A percentile compares a stretch with the other conserved stretches of the same genome.
Evolutionary conservation across 1,140 invertebrate species (phyloP).

Genomic region (Mesaphorura yosii): DNA sequence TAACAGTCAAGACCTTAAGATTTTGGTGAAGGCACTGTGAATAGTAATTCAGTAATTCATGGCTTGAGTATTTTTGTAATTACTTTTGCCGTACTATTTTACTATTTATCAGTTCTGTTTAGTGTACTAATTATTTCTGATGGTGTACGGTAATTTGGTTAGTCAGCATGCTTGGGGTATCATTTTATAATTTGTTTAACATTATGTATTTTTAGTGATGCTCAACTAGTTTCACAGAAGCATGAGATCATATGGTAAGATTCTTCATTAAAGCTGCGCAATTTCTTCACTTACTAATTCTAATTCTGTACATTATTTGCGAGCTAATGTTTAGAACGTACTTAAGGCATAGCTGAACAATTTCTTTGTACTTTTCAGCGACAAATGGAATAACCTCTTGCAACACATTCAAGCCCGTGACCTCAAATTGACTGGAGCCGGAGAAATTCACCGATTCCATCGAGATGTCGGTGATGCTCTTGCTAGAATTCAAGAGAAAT

Average conservation of each 20-base stretch:
- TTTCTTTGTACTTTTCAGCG: constrained; percentile 39
- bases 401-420: constrained; percentile 75
- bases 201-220: constrained; percentile 24
- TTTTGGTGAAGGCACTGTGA: background rate
- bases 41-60: background rate
- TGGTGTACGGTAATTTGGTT: background rate
- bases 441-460: constrained; percentile 93
- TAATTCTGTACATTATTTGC: background rate
- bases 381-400: constrained; percentile 76
- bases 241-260: constrained; percentile 30
- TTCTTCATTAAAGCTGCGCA: constrained; percentile 5
- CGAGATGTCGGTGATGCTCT: constrained; percentile 86
- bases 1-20: background rate
- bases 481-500: constrained; percentile 79
- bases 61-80: background rate
- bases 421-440: constrained; percentile 75
- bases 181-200: constrained; percentile 1
- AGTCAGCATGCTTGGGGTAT: background rate
- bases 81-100: background rate
- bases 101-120: background rate
- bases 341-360: background rate
- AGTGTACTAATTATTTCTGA: background rate
- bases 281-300: constrained; percentile 7
- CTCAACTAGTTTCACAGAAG: constrained; percentile 24
- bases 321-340: background rate